Base-by-base conservation (phyloP, 2,888 invertebrate genomes). In the Cenopis cana region DNA sequence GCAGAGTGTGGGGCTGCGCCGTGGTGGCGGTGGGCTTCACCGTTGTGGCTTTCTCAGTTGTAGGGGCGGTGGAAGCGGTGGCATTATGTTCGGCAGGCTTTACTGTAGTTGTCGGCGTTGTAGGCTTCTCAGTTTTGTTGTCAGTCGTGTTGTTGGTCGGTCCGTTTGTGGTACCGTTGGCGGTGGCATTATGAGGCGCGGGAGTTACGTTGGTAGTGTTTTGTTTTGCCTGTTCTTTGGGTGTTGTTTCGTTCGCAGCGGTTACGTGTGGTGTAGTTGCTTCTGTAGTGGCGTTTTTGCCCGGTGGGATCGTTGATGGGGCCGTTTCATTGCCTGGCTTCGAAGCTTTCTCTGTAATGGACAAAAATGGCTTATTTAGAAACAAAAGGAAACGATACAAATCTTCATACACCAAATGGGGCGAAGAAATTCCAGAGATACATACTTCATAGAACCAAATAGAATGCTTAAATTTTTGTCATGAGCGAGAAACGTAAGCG, bases 1-100 rank as follows among this genome's bases (percentile, higher is more conserved):
- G 80, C 38, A 84, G 75, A 49, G 80, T 69, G 52, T 77, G 80
- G 64, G 74, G 68, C 36, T 46, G 29, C 46, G n/a, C 55, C 8
- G 68, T 55, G 33, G 68, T 33, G 14, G 54, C 41, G 5, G 68
- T 18, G 29, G 59, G 41, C 20, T 54, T 60, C 29, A 14, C 11
- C 41, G 60, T 68, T 8, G 67, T 57, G 12, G 38, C 10, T 24
- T 36, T 38, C 4, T 36, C 50, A 4, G 20, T 50, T 9, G 50
- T 9, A 20, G 67, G 38, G n/a, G 29, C 3, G 50, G 17, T 4
- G 50, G 50, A 0, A n/a, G 29, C 3, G n/a, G 55, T 12, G 3
- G 10, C 20, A 41, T n/a, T 12, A 14, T 29, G 18, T 1, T 52
- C 12, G 17, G 38, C 18, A 5, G 65, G 55, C 29, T 46, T 65